phyloP scores from a whole-genome alignment of 2,113 vertebrate genomes.

The Sinocyclocheilus maitianheensis region DNA sequence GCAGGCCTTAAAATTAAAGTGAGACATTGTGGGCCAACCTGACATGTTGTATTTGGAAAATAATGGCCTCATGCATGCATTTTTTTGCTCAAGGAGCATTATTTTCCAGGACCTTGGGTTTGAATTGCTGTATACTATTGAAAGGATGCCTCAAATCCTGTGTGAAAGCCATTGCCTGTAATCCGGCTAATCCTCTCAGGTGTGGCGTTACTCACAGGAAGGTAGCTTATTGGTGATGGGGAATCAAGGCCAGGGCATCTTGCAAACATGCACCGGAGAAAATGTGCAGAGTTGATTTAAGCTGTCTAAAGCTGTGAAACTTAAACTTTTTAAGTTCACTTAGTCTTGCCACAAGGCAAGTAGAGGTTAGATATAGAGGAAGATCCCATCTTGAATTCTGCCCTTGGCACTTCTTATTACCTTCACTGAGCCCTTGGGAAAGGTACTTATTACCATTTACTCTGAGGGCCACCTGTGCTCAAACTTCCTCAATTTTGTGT shows the following conservation, averaged over 20 bases:
- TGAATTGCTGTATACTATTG: constrained; percentile 18
- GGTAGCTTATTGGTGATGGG: constrained; percentile 46
- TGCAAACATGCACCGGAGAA: neutral
- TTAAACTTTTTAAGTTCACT: neutral
- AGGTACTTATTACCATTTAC: neutral
- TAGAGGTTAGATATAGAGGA: neutral
- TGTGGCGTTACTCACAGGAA: constrained; percentile 36
- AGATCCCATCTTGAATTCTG: neutral
- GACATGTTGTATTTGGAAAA: constrained; percentile 24
- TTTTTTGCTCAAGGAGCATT: constrained; percentile 15
- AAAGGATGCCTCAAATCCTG: constrained; percentile 23
- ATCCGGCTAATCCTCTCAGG: constrained; percentile 55
- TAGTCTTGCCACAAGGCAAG: neutral
- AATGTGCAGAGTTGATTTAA: neutral
- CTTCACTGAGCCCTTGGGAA: constrained; percentile 6
- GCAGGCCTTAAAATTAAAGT: constrained; percentile 34
- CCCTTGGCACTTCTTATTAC: neutral
- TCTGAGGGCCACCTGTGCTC: neutral
- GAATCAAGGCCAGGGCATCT: constrained; percentile 25
- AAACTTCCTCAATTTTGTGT: neutral
- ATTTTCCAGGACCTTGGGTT: neutral
- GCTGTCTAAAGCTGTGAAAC: neutral
- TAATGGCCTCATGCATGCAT: neutral
- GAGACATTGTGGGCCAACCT: constrained; percentile 14
- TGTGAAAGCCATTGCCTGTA: constrained; percentile 44